Conservation (phyloP, 2,888 invertebrate genomes). For the Leptinotarsa tumamoca region DNA sequence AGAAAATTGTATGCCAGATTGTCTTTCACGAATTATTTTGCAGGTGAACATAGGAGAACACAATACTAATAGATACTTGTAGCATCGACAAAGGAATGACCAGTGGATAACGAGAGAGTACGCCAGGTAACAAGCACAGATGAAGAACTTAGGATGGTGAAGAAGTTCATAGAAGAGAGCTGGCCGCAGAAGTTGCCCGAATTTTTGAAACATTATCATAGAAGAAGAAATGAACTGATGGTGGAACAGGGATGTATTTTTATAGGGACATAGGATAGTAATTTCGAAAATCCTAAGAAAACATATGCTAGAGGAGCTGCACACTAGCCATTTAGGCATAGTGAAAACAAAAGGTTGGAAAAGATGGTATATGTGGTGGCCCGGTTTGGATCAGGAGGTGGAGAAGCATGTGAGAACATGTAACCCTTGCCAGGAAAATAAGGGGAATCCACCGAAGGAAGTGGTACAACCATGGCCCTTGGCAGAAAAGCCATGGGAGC, state of each 20-base stretch:
- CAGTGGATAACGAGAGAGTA: conserved; percentile 22
- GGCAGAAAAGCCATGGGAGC: background rate
- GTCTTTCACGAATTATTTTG: conserved; percentile 13
- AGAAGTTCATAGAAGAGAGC: background rate
- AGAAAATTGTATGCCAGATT: background rate
- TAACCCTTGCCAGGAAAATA: conserved; percentile 37
- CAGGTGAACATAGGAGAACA: conserved; percentile 23
- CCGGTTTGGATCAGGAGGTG: conserved; percentile 47
- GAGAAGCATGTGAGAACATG: conserved; percentile 48
- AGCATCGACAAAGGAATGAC: conserved; percentile 22
- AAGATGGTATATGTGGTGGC: conserved; percentile 50
- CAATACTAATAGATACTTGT: too few relatives aligned
- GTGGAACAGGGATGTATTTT: conserved; percentile 1
- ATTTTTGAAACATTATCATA: conserved; percentile 5
- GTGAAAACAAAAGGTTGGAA: conserved; percentile 49
- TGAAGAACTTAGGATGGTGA: background rate
- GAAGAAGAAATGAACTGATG: conserved; percentile 21
- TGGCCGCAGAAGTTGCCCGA: background rate
- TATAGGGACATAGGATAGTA: conserved; percentile 50
- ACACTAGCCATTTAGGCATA: conserved; percentile 48
- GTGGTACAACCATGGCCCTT: conserved; percentile 39
- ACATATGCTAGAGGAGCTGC: conserved; percentile 48
- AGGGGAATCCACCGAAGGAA: conserved; percentile 34
- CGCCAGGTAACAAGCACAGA: background rate
- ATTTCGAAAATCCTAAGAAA: conserved; percentile 46